Evolutionary conservation across 2,113 vertebrate species (phyloP).

Genomic region (Glareola pratincola): DNA sequence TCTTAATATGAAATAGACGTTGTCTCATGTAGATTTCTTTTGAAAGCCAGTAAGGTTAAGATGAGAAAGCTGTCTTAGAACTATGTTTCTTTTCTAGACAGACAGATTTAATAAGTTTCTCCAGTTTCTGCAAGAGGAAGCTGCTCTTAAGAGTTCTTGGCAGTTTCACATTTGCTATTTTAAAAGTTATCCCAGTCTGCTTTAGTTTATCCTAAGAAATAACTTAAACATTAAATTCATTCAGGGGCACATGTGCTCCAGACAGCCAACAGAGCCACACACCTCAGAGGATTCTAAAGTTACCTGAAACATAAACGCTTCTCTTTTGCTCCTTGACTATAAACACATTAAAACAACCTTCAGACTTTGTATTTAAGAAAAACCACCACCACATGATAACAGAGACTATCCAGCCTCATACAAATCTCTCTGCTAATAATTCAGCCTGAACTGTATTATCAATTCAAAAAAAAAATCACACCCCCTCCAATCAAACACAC

Average conservation of each 20-base stretch:
- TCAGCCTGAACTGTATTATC: background rate
- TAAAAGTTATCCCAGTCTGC: background rate
- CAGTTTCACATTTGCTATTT: background rate
- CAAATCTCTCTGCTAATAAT: background rate
- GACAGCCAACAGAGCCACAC: background rate
- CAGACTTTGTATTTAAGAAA: background rate
- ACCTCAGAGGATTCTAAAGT: background rate
- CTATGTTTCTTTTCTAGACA: background rate
- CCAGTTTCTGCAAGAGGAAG: background rate
- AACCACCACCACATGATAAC: fast-evolving
- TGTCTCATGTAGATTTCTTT: background rate
- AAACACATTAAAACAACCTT: background rate
- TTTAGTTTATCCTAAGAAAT: background rate
- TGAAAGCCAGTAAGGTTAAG: background rate
- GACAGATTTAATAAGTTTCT: background rate
- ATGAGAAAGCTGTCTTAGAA: background rate
- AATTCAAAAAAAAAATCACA: background rate
- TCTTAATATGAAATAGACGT: background rate
- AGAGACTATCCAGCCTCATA: background rate
- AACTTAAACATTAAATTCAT: background rate
- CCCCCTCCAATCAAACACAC: background rate
- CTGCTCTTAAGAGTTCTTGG: background rate
- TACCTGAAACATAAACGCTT: background rate
- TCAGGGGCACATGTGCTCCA: background rate
- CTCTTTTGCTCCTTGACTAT: background rate